Evolutionary conservation across 1,140 invertebrate species (phyloP), one percentile per base, ranked within the genome.

Genomic region (Tetramorium alpestre): DNA sequence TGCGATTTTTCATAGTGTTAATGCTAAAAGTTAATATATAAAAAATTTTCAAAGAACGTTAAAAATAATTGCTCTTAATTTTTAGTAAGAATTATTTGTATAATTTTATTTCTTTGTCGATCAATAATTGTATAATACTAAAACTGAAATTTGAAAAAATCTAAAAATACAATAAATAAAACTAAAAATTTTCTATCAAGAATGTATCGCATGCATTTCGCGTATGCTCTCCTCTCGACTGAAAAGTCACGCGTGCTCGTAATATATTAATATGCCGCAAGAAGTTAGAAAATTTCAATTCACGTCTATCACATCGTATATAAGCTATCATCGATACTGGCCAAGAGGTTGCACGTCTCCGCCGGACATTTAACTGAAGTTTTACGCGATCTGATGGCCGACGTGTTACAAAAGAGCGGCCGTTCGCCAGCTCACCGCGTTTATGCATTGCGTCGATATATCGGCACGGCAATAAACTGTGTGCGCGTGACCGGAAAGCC

Each of bases 401-500:
- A 82, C 54, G 67, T 62, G 69, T 84, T 84, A 73, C 69, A 84
- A 84, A 84, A 73, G 70, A 84, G 28, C 69, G 51, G 11, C 18
- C 62, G 13, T 33, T 82, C 11, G 51, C 78, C 18, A 41, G 49
- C 22, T 72, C 65, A 60, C 41, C 44, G 41, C 47, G 44, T 84
- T 84, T 84, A 75, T 75, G 41, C 70, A 54, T 72, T 70, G 22
- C 51, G 47, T 25, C 65, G 80, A 82, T 82, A 82, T 41, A 58
- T 82, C 80, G 67, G 10, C 13, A 7, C 80, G 69, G 67, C 41
- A 84, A 84, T 84, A 84, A 84, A 84, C 41, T 84, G 54, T 22
- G 25, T 44, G 69, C 80, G 80, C 80, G 80, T 84, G 80, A 84
- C 80, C 80, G 69, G 69, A 84, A 75, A 84, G 69, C 54, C 80